Evolutionary conservation across 1,140 invertebrate species (phyloP), one percentile per base, ranked within the genome.

Genomic region (Pseudomyrmex gracilis): DNA sequence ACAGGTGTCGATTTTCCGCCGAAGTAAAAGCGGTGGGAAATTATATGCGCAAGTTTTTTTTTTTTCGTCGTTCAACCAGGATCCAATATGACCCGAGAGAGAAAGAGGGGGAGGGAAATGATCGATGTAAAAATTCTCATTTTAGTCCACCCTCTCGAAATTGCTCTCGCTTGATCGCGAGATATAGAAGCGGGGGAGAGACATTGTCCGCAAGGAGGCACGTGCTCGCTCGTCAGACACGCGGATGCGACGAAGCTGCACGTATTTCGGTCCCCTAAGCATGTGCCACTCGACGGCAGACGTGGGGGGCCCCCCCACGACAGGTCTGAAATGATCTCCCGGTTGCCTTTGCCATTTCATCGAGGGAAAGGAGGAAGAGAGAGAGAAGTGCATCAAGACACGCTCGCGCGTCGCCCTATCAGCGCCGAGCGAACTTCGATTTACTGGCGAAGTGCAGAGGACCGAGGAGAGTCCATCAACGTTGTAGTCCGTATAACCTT

Each of bases 241-340:
- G 53, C 76, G 64, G 51, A 78, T 55, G 51, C n/a, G 47, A 24
- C 67, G 68, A 60, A 51, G 43, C 51, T 68, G 68, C 47, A 66
- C 68, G 67, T 85, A 85, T 67, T 85, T 85, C 68, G 70, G 68
- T 85, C 53, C 47, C 34, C 49, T 17, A 70, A 57, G 53, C 57
- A 47, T 61, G 73, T 55, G 51, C 57, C 20, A 68, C 43, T 64
- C 67, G 83, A 71, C 49, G 73, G 58, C 57, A 80, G 67, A 34
- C 34, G n/a, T n/a, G n/a, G n/a, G n/a, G n/a, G 34, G 0, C 0
- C 4, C 5, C 34, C 20, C 20, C 24, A 67, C 61, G 78, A 51
- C 47, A 60, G 68, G 5, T 34, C 43, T 64, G 58, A 53, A 73
- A 66, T 67, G 68, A 17, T 82, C 78, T 85, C 67, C 17, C 55